Evolutionary conservation across 2,888 invertebrate species (phyloP).

Genomic region (Heteropelma amictum): DNA sequence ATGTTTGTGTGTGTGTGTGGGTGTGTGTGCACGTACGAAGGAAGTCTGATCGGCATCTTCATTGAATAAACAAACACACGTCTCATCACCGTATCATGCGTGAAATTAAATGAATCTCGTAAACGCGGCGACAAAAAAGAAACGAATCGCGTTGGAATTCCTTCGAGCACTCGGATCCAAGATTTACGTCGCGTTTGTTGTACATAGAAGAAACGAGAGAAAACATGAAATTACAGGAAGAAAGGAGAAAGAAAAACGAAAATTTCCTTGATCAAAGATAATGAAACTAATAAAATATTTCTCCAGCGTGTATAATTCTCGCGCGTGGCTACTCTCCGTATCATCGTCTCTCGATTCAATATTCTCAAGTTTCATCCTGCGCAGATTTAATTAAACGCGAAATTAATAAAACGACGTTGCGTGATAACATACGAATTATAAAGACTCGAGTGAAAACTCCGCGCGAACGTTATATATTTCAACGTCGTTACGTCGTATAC

Average conservation of each 20-base stretch:
- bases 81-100: conserved; percentile 24
- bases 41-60: conserved; percentile 19
- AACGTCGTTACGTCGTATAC: conserved; percentile 36
- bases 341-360: conserved; percentile 44
- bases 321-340: conserved; percentile 43
- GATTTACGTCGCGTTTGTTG: conserved; percentile 35
- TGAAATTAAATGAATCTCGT: conserved; percentile 6
- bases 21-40: no score
- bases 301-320: conserved; percentile 56
- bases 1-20: no score
- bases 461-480: background rate
- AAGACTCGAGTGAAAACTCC: background rate
- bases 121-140: no score
- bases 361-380: conserved; percentile 43
- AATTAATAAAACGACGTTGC: conserved; percentile 18
- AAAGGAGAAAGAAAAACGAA: background rate
- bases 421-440: no score
- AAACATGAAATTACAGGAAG: conserved; percentile 1
- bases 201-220: conserved; percentile 8
- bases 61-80: conserved; percentile 17
- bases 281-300: conserved; percentile 54
- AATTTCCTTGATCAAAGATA: conserved; percentile 25
- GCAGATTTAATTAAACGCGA: conserved; percentile 31
- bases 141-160: no score
- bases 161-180: conserved; percentile 32